phyloP scores from a whole-genome alignment of 2,888 invertebrate species.

The Hypomecis atomaria region DNA sequence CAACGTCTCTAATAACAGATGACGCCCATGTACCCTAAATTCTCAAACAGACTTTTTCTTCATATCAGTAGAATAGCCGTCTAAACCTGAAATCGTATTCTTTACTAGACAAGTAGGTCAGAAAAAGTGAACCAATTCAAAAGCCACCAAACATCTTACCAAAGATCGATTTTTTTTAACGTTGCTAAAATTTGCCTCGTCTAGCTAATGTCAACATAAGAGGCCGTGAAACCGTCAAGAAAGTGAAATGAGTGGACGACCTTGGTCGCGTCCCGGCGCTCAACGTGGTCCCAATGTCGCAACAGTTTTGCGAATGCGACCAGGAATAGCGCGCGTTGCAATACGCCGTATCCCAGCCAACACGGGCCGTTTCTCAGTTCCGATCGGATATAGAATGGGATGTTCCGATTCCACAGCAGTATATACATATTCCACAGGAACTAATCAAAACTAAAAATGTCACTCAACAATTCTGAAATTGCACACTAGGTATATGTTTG shows the following conservation, averaged over 20 bases:
- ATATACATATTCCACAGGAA: no score
- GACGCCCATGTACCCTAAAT: no score
- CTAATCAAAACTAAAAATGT: no score
- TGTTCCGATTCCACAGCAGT: conserved; percentile 27
- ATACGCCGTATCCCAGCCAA: conserved; percentile 31
- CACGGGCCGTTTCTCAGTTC: conserved; percentile 20
- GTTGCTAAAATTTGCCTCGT: neutral
- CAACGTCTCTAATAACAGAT: no score
- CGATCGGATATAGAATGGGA: conserved; percentile 40
- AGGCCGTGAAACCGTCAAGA: conserved; percentile 34
- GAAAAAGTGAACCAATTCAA: no score
- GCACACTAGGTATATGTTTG: no score
- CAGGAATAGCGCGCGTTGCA: conserved; percentile 38
- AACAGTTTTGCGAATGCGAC: conserved; percentile 34
- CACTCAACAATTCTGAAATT: no score
- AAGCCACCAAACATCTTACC: no score
- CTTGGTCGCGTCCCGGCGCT: conserved; percentile 35
- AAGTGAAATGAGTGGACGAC: conserved; percentile 34
- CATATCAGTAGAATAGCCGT: no score
- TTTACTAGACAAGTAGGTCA: no score
- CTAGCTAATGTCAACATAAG: conserved; percentile 18
- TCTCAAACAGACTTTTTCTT: no score
- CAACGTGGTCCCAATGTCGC: conserved; percentile 27
- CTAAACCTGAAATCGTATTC: no score
- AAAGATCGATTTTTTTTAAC: neutral